Evolutionary conservation across 2,797 vertebrate genomes (phyloP).

Genomic region (Pteronotus mesoamericanus): DNA sequence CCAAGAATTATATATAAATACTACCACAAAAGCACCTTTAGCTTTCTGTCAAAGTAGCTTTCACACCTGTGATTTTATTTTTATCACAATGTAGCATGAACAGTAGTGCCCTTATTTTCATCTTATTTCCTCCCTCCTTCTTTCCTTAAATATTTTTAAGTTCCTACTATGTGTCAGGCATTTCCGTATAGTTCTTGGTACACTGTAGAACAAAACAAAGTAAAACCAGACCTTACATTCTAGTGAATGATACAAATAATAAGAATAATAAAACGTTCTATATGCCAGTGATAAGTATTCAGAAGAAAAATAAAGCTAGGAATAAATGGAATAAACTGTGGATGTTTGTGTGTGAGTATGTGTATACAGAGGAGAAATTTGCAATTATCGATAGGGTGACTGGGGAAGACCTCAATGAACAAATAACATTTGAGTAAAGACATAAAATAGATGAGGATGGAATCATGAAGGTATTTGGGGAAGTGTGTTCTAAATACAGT

Average conservation of each 20-base stretch:
- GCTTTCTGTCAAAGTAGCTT: not conserved
- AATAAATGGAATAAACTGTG: not conserved
- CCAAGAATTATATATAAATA: not conserved
- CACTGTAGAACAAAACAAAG: not conserved
- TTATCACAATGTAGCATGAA: not conserved
- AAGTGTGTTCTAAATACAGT: not conserved
- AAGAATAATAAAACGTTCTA: not conserved
- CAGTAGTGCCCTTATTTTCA: not conserved
- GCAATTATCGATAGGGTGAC: not conserved
- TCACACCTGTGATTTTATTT: not conserved
- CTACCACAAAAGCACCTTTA: not conserved
- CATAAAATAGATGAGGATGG: not conserved
- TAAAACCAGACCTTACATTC: not conserved
- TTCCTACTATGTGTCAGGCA: not conserved
- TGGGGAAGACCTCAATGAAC: not conserved
- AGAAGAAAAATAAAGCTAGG: not conserved
- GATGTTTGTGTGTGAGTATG: not conserved
- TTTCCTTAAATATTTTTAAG: not conserved
- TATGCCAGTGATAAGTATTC: not conserved
- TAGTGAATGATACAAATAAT: not conserved
- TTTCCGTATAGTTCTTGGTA: not conserved
- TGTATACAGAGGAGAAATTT: not conserved
- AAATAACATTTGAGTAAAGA: not conserved
- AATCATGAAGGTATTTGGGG: not conserved
- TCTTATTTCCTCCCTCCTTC: not conserved